phyloP scores from a whole-genome alignment of 2,888 invertebrate species.

The Sesia apiformis region DNA sequence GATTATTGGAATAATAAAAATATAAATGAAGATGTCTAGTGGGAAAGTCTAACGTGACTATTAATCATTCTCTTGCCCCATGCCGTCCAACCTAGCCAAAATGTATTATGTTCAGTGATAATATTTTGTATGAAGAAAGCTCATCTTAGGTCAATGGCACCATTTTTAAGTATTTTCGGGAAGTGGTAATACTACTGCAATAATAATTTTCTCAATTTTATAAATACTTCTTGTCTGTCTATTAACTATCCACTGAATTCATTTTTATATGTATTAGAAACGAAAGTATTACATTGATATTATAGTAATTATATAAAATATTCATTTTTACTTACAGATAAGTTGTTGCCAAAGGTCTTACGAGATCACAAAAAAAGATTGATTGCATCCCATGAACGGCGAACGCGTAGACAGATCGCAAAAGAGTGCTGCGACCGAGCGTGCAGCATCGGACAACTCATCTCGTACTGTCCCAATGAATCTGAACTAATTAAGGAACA shows the following conservation, averaged over 20 bases:
- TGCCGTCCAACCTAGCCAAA: too few species aligned
- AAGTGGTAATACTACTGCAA: too few species aligned
- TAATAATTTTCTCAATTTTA: neutral
- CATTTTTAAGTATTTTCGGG: too few species aligned
- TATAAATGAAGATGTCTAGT: too few species aligned
- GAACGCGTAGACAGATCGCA: slow-evolving; percentile 49
- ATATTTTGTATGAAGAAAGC: too few species aligned
- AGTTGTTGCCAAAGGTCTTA: slow-evolving; percentile 40
- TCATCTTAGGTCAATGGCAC: too few species aligned
- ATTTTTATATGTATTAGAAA: neutral
- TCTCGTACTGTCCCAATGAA: slow-evolving; percentile 49
- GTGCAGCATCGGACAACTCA: slow-evolving; percentile 47
- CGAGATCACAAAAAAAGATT: slow-evolving; percentile 26
- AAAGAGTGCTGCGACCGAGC: slow-evolving; percentile 46
- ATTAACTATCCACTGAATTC: neutral
- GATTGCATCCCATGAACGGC: slow-evolving; percentile 26
- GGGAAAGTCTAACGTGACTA: too few species aligned
- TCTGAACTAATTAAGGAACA: slow-evolving; percentile 39
- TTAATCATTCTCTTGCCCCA: too few species aligned
- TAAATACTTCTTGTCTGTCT: neutral
- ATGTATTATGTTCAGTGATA: too few species aligned
- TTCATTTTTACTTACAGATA: slow-evolving; percentile 30
- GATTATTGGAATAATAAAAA: too few species aligned
- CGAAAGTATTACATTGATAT: too few species aligned
- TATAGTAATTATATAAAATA: neutral